These are phyloP conservation scores for Urocolius indicus DNA, from an alignment of 2,113 vertebrate species.

Conservation along the genomic window DNA sequence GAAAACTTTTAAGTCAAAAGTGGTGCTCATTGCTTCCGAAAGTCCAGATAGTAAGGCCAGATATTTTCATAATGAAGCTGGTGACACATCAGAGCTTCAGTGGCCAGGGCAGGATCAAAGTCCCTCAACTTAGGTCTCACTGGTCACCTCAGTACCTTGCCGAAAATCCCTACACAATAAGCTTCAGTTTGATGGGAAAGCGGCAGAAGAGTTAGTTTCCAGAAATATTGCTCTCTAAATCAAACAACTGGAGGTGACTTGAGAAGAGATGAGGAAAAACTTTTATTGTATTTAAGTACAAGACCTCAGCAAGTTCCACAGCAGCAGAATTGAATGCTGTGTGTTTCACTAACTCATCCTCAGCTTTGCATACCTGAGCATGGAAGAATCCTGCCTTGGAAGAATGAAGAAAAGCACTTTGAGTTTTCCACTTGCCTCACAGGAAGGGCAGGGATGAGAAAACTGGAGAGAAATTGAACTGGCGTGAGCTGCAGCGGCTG, in stretches of 20 bases:
- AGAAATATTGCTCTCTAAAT: not conserved
- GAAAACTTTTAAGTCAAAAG: not conserved
- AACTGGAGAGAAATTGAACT: not conserved
- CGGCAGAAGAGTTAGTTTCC: not conserved
- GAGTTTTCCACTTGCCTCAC: not conserved
- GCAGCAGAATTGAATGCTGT: not conserved
- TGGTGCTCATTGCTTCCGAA: not conserved
- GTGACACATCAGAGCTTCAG: not conserved
- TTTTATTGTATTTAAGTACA: not conserved
- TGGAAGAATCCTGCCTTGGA: not conserved
- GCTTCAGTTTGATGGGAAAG: not conserved
- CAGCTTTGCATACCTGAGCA: not conserved
- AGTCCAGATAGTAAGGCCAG: not conserved
- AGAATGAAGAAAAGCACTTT: not conserved
- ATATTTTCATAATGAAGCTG: not conserved
- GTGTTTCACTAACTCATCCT: not conserved
- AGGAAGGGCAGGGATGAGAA: not conserved
- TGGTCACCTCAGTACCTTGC: not conserved
- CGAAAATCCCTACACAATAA: not conserved
- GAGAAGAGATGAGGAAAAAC: not conserved
- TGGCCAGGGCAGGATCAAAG: not conserved
- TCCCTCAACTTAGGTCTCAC: not conserved
- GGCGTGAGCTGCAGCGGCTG: fast-evolving
- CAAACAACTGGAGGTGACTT: not conserved
- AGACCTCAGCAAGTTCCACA: not conserved